A percentile compares a stretch with the other conserved stretches of the same genome.
Evolutionary conservation across 2,797 vertebrate genomes (phyloP).

Genomic region (Lepilemur ruficaudatus): DNA sequence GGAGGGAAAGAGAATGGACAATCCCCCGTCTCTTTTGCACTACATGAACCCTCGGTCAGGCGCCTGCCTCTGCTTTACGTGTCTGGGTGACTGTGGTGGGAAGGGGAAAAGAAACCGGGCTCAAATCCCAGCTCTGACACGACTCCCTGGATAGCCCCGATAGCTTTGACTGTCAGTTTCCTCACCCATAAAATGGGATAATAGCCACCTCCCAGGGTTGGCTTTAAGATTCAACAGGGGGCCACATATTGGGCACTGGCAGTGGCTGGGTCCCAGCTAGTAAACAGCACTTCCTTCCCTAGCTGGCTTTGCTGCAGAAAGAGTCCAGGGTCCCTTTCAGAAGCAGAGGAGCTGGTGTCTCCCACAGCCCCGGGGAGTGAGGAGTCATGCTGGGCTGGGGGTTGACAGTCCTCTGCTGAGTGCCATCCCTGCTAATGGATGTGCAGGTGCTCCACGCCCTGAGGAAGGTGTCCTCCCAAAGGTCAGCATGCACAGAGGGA

Average conservation of each 20-base stretch:
- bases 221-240: background rate
- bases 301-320: background rate
- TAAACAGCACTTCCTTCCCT: background rate
- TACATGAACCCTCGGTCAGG: background rate
- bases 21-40: background rate
- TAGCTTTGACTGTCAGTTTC: background rate
- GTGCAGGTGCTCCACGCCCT: fast-evolving
- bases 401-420: background rate
- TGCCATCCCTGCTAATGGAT: background rate
- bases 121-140: background rate
- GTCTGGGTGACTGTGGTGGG: background rate
- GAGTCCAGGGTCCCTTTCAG: background rate
- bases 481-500: background rate
- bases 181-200: constrained; percentile 58
- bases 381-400: too few species aligned
- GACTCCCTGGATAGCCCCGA: background rate
- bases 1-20: background rate
- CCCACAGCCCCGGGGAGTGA: background rate
- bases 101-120: background rate
- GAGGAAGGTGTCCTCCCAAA: background rate
- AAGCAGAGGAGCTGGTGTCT: background rate
- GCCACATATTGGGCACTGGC: background rate
- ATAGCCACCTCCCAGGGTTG: constrained; percentile 48
- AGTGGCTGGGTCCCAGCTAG: background rate
- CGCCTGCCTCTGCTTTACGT: background rate